Evolutionary conservation across 2,797 vertebrate genomes (phyloP), one percentile per base, ranked within the genome.

Genomic region (Alouatta caraya): DNA sequence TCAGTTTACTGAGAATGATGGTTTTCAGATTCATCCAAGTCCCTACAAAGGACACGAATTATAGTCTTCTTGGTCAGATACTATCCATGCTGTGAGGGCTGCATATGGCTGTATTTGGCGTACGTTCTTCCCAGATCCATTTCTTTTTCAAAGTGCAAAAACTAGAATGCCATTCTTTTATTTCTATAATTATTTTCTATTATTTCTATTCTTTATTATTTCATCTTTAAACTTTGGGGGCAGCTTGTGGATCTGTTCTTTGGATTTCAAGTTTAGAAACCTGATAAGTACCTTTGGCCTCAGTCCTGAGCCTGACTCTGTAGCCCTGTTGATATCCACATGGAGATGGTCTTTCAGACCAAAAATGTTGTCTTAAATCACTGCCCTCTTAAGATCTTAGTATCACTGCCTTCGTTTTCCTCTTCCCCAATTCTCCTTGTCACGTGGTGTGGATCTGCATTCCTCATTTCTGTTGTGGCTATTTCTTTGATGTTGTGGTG

Each of bases 191-290:
- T 70, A 11, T 67, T 48, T 94, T 75, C 21, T 75, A n/a, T 67
- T 61, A 17, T 55, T 93, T 85, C 15, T 72, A 33, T 59, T 42
- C 21, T 64, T 72, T 28, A 73, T 95, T 88, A 80, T 42, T 94
- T 70, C 5, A 57, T 59, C 59, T 93, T 52, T 86, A 50, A 70
- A 21, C 37, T 95, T 78, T 21, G 8, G 33, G 39, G 44, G 10
- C 13, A 86, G 37, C 55, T 39, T 15, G 11, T 75, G 17, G 46
- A 78, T 85, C 37, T 72, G 42, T 61, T 91, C 28, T 95, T 95
- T 95, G 81, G 84, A 59, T 59, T 96, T 90, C 33, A 92, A 39
- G 8, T 22, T 83, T 67, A 87, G 92, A 61, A 90, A 52, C 42
- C 39, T 46, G 59, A 10, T 44, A 79, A 83, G 37, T 88, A 2